Percentiles rank a stretch among this genome's conserved stretches.
Conservation (phyloP, 2,113 vertebrate species). For the Oncorhynchus clarkii region DNA sequence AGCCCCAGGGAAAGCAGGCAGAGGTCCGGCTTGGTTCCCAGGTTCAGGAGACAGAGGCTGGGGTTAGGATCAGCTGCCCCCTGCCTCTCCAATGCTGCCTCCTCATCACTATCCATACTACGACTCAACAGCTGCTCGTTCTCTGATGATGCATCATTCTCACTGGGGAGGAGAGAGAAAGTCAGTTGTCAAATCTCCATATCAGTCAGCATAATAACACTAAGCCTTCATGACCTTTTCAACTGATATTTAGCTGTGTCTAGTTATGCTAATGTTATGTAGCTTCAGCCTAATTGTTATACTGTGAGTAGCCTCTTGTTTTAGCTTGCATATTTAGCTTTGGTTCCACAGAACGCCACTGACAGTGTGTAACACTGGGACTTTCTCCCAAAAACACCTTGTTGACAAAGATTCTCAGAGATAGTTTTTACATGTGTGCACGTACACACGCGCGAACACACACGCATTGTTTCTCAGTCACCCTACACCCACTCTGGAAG, state of each 20-base stretch:
- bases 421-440: slow-evolving; percentile 61
- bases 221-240: not conserved
- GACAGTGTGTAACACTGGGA: too few species aligned
- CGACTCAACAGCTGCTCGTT: slow-evolving; percentile 94
- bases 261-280: not conserved
- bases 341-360: too few species aligned
- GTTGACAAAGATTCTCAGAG: slow-evolving; percentile 53
- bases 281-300: too few species aligned
- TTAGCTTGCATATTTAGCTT: too few species aligned
- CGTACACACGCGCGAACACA: slow-evolving; percentile 27
- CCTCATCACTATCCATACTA: slow-evolving; percentile 96
- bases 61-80: slow-evolving; percentile 66
- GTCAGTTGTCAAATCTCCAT: not conserved
- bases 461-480: slow-evolving; percentile 71
- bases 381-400: slow-evolving; percentile 60
- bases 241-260: not conserved
- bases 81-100: slow-evolving; percentile 88
- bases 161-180: slow-evolving; percentile 67
- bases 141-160: slow-evolving; percentile 96
- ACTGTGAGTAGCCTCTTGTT: too few species aligned
- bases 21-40: slow-evolving; percentile 77
- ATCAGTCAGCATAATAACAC: not conserved
- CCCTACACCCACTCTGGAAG: slow-evolving; percentile 63
- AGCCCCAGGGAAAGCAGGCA: slow-evolving; percentile 92
- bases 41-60: slow-evolving; percentile 56